A percentile compares a stretch with the other conserved stretches of the same genome.
Evolutionary conservation across 2,113 vertebrate genomes (phyloP).

Genomic region (Garra rufa): DNA sequence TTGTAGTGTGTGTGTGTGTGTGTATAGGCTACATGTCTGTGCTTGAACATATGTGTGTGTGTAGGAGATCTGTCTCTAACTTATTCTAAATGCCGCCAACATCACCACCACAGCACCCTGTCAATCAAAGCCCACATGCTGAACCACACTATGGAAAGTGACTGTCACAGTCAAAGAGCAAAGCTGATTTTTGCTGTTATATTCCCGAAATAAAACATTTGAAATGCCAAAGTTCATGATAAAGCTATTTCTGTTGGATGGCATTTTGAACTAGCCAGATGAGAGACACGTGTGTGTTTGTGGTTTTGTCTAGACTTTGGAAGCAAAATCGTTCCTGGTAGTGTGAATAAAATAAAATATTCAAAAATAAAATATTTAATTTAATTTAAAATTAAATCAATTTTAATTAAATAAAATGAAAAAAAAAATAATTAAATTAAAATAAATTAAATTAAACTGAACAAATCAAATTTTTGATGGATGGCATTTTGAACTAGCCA

Average conservation of each 20-base stretch:
- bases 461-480: no score
- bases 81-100: background rate
- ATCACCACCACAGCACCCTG: conserved; percentile 16
- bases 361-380: no score
- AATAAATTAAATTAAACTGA: no score
- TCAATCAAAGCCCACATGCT: conserved; percentile 12
- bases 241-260: background rate
- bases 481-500: no score
- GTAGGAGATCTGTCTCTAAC: background rate
- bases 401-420: no score
- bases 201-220: background rate
- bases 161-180: background rate
- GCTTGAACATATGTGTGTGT: conserved; percentile 22
- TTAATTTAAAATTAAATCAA: no score
- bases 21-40: background rate
- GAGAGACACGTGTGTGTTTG: background rate
- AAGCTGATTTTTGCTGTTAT: background rate
- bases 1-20: background rate
- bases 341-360: no score
- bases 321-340: no score
- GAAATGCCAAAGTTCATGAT: background rate
- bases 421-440: no score
- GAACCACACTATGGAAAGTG: conserved; percentile 9
- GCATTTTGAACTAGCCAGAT: background rate
- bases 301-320: background rate